These are phyloP conservation scores for Sminthurides bifidus DNA, from an alignment of 1,140 invertebrate species.

Conservation along the genomic window DNA sequence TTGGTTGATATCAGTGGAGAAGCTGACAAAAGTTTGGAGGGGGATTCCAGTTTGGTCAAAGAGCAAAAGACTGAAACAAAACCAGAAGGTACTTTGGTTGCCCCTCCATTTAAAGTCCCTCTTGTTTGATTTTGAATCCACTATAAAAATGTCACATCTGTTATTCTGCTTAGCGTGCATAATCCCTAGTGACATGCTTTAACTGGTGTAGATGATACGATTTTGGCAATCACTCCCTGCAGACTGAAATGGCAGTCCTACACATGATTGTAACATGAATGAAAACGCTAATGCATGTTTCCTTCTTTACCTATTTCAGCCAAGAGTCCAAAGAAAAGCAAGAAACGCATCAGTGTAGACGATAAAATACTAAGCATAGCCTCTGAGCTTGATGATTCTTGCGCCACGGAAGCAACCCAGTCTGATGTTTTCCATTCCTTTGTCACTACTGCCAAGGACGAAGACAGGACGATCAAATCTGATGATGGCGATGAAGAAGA, in stretches of 20 bases:
- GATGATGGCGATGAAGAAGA: conserved; percentile 34
- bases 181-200: too few relatives aligned
- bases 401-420: conserved; percentile 22
- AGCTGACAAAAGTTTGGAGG: background rate
- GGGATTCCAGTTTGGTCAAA: too few relatives aligned
- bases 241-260: too few relatives aligned
- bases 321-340: conserved; percentile 11
- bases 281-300: background rate
- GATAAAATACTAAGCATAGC: conserved; percentile 25
- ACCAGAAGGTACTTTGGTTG: too few relatives aligned
- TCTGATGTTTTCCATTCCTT: conserved; percentile 30
- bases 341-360: conserved; percentile 26
- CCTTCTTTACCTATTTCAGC: conserved; percentile 11
- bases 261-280: too few relatives aligned
- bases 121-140: background rate
- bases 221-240: too few relatives aligned
- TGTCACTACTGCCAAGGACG: conserved; percentile 21
- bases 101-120: background rate
- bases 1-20: conserved; percentile 6
- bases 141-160: background rate
- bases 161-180: background rate
- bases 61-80: too few relatives aligned
- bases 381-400: conserved; percentile 21
- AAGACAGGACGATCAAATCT: conserved; percentile 31
- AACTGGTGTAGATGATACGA: too few relatives aligned